Evolutionary conservation across 92 coral and sea anemone species (phyloP).

Genomic region (Meandrina meandrites): DNA sequence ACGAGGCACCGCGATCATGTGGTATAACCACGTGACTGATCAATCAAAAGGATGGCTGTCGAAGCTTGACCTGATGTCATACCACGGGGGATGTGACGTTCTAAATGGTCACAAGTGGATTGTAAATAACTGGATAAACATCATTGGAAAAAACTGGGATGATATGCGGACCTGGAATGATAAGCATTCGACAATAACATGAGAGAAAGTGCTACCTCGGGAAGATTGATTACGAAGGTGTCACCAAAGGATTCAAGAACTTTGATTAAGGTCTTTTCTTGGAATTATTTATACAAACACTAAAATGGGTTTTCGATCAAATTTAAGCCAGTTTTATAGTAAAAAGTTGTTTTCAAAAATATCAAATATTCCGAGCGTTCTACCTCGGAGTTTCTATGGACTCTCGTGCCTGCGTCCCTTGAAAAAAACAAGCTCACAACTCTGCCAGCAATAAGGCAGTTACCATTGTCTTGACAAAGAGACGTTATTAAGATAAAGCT

Average conservation of each 20-base stretch:
- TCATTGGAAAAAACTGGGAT: constrained; percentile 66
- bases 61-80: constrained; percentile 73
- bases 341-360: neutral
- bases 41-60: constrained; percentile 73
- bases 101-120: constrained; percentile 86
- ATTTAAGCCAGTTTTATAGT: neutral
- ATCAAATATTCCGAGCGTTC: neutral
- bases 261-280: neutral
- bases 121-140: constrained; percentile 92
- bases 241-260: neutral
- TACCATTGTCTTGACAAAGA: neutral
- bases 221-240: neutral
- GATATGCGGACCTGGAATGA: constrained; percentile 74
- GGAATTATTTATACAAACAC: neutral
- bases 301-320: neutral
- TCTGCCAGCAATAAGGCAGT: neutral
- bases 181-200: constrained; percentile 23
- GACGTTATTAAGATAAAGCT: neutral
- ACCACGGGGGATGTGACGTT: constrained; percentile 97
- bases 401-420: neutral
- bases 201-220: neutral
- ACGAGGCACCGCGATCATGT: constrained; percentile 84
- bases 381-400: neutral
- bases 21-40: constrained; percentile 90
- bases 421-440: neutral